Base-by-base conservation (phyloP, 2,113 vertebrate genomes). In the Numida meleagris region DNA sequence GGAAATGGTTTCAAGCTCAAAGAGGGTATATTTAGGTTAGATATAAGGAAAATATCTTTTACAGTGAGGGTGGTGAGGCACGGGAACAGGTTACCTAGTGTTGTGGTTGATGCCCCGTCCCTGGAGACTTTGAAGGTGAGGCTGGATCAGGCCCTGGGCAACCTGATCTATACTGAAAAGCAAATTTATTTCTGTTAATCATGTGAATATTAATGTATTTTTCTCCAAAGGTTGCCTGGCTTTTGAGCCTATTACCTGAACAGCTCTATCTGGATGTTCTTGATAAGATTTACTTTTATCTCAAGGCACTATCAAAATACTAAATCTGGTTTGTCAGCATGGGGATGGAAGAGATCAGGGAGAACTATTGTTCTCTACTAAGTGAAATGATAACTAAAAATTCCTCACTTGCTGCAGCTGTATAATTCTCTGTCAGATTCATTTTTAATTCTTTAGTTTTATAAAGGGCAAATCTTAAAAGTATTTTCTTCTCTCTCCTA, bases 391-490 rank as follows among this genome's bases (percentile, higher is more conserved):
- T 67, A 95, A 91, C 68, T 94, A 45, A 62, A 95, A 93, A 92
- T 97, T 95, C 68, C 31, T 91, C 84, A 82, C 57, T 91, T 83
- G 79, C 53, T 95, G 74, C 10, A 86, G 48, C 67, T 53, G 3
- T 81, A 12, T n/a, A 80, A 78, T 88, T 91, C 81, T 97, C 55
- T 87, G 62, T 57, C 36, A 92, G 71, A 94, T 96, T 97, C 95
- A 97, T 95, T 96, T 98, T 97, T 97, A 97, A 97, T 95, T 96
- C 82, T 95, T 87, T 97, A 94, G 96, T 97, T 94, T 96, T 23
- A 12, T 90, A 95, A 97, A 97, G 90, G 91, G 66, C 59, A 96
- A 75, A 96, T 75, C 63, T 95, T 94, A 90, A 91, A 97, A 89
- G 55, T 74, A 51, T 34, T 92, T 92, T 94, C 96, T 84, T 36